phyloP scores from a whole-genome alignment of 2,888 invertebrate species.

The Coelopa pilipes region DNA sequence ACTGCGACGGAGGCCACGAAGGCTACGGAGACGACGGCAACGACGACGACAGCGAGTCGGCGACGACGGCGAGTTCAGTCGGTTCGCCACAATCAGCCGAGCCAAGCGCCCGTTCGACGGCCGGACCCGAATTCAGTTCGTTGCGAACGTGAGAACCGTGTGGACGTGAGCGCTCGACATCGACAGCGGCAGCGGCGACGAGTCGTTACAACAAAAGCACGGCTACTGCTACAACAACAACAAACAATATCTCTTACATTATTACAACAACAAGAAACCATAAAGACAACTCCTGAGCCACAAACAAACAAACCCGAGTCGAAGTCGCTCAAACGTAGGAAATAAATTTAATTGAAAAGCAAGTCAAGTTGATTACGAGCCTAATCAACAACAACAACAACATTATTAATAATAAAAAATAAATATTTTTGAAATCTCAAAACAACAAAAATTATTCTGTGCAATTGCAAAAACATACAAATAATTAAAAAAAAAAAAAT shows the following conservation, averaged over 20 bases:
- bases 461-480: constrained; percentile 40
- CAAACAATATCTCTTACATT: neutral
- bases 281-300: neutral
- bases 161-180: constrained; percentile 62
- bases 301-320: constrained; percentile 26
- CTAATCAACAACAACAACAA: constrained; percentile 17
- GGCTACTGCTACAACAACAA: constrained; percentile 40
- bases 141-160: constrained; percentile 66
- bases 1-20: too few species aligned
- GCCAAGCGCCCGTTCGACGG: constrained; percentile 53
- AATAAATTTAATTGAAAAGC: constrained; percentile 2
- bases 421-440: constrained; percentile 32
- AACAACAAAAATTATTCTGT: constrained; percentile 10
- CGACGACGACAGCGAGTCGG: too few species aligned
- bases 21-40: too few species aligned
- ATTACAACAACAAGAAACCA: neutral
- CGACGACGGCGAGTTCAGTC: constrained; percentile 47
- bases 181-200: constrained; percentile 43
- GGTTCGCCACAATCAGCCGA: constrained; percentile 57
- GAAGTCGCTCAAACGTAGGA: neutral
- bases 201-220: constrained; percentile 38
- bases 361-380: neutral
- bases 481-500: constrained; percentile 39
- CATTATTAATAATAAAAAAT: constrained; percentile 23
- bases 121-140: constrained; percentile 59